Base-by-base conservation (phyloP, 2,797 vertebrate genomes). In the Simalia tracyae region DNA sequence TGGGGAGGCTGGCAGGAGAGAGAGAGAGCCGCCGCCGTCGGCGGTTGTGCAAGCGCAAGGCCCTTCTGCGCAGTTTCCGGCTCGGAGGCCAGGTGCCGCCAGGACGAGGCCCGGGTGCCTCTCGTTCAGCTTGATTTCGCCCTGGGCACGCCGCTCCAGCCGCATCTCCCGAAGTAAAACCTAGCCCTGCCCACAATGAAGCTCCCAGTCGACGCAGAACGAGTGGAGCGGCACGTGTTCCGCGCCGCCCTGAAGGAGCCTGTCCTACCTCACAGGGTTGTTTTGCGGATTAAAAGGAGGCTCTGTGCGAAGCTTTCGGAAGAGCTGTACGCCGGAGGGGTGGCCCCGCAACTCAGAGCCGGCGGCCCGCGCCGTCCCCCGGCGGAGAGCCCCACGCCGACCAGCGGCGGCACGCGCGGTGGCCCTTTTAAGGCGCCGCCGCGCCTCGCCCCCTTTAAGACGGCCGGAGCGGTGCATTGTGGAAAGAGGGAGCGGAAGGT, bases 371-470 rank as follows among this genome's bases (percentile, higher is more conserved):
- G 14, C 6, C 57, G 57, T 8, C n/a, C 56, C 86, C n/a, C 14
- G 2, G 31, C 31, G 2, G 17, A 42, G 68, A 11, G 22, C 87
- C 42, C 7, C 8, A 2, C 28, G 2, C 1, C 3, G 28, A 3
- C 1, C 15, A n/a, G 24, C 66, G 6, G 6, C 31, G 31, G 31
- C 31, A 7, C 68, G 31, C 42, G 26, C 36, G 26, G 31, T 60
- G 56, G 59, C 91, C 86, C 66, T 86, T 91, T 91, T 91, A 86
- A 86, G 84, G 36, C 64, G 95, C 28, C 60, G 94, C 91, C 31
- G 31, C 31, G 95, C 94, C 94, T 95, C 92, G 95, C 93, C 94
- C 95, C 96, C 95, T 96, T 97, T 63, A 96, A 86, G 88, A 14
- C 0, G 68, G 46, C 2, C 60, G 96, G 26, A 81, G 64, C 91